Percentiles rank a stretch among this genome's conserved stretches.
phyloP scores from a whole-genome alignment of 2,888 invertebrate genomes.

The Arctia plantaginis region DNA sequence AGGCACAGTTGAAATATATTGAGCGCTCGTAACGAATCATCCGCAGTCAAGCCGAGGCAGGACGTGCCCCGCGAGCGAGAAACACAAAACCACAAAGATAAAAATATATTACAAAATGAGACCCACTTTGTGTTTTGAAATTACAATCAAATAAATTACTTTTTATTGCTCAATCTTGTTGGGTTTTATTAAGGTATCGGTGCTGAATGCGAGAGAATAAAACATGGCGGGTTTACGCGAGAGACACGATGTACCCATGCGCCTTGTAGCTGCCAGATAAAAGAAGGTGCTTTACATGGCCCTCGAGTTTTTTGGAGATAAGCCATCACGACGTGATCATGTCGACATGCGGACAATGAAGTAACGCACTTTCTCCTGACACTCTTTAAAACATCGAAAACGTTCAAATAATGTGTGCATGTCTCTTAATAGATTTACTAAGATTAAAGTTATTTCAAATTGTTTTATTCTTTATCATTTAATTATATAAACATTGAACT shows the following conservation, averaged over 20 bases:
- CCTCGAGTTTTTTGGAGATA: conserved; percentile 77
- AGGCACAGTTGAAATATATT: conserved; percentile 72
- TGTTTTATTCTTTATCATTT: neutral
- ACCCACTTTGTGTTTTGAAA: conserved; percentile 86
- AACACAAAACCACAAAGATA: conserved; percentile 85
- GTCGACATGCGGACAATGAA: conserved; percentile 70
- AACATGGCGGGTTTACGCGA: conserved; percentile 84
- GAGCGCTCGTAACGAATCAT: conserved; percentile 70
- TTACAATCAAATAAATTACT: conserved; percentile 87
- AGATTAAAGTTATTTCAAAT: conserved; percentile 1
- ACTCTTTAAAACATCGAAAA: conserved; percentile 45
- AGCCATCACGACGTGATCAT: conserved; percentile 72
- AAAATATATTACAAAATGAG: conserved; percentile 86
- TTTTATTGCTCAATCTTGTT: conserved; percentile 87
- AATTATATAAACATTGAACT: neutral
- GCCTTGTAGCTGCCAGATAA: conserved; percentile 69
- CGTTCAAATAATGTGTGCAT: conserved; percentile 27
- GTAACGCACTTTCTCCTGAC: conserved; percentile 62
- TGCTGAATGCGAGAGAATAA: conserved; percentile 82
- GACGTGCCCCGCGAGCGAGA: conserved; percentile 78
- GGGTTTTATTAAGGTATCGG: conserved; percentile 86
- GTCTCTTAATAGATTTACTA: conserved; percentile 25
- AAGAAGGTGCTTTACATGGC: conserved; percentile 76
- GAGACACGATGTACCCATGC: conserved; percentile 76
- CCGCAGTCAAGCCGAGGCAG: conserved; percentile 65